Percentiles rank a stretch among this genome's conserved stretches.
These are phyloP conservation scores for Petrocephalus microphthalmus DNA, from an alignment of 2,113 vertebrate genomes.

Conservation along the genomic window DNA sequence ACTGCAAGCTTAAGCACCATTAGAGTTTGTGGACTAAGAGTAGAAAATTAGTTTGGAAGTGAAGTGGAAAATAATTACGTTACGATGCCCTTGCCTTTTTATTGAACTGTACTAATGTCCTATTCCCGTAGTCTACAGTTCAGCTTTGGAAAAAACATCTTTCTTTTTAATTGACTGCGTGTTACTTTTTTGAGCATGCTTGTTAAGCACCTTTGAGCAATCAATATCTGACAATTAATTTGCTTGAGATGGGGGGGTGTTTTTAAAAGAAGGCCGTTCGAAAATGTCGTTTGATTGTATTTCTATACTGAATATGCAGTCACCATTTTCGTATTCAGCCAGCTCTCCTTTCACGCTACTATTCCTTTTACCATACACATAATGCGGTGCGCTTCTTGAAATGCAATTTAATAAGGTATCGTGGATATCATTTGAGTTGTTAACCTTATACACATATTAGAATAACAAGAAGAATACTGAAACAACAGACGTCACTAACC, in stretches of 20 bases:
- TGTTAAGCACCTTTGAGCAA: neutral
- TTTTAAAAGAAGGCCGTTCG: neutral
- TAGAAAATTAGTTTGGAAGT: neutral
- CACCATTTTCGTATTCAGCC: neutral
- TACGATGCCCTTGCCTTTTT: neutral
- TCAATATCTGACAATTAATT: constrained; percentile 13
- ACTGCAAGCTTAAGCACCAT: neutral
- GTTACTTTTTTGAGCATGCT: neutral
- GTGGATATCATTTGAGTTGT: neutral
- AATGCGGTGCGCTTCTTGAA: neutral
- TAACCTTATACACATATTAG: neutral
- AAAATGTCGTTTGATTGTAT: neutral
- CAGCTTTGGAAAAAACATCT: neutral
- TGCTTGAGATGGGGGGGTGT: neutral
- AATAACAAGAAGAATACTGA: neutral
- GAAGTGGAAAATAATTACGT: neutral
- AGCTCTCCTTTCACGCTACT: neutral
- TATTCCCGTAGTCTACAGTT: neutral
- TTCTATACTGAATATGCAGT: neutral
- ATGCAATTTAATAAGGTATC: neutral
- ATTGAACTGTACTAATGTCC: neutral
- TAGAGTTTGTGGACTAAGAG: neutral
- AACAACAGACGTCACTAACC: neutral
- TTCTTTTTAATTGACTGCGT: neutral
- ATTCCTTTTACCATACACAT: neutral